Percentiles rank a stretch among this genome's conserved stretches.
Conservation (phyloP, 2,797 vertebrate species). For the Crypturellus tataupa region DNA sequence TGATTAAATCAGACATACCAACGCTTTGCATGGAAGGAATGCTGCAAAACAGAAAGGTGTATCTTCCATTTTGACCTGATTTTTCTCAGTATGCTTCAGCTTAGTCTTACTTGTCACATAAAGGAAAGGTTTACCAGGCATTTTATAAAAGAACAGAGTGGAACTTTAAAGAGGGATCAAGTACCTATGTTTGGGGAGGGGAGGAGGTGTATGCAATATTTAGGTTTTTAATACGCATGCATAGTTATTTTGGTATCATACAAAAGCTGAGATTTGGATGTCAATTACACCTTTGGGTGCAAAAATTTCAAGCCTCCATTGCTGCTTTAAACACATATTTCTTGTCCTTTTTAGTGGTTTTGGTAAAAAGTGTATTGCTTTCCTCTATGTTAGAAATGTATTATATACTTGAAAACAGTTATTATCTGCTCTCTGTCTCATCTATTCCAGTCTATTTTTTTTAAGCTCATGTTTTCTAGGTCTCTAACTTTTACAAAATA, state of each 20-base stretch:
- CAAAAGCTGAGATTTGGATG: not conserved
- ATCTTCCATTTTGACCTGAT: not conserved
- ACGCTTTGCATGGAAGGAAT: conserved; percentile 5
- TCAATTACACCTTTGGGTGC: not conserved
- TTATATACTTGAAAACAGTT: not conserved
- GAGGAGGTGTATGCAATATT: not conserved
- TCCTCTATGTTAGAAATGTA: not conserved
- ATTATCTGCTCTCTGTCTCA: not conserved
- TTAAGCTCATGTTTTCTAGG: not conserved
- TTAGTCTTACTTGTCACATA: not conserved
- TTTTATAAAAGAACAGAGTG: not conserved
- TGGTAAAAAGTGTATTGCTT: not conserved
- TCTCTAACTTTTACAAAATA: not conserved
- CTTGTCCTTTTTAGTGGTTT: not conserved
- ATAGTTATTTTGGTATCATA: not conserved
- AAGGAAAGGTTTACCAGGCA: not conserved
- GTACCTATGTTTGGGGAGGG: not conserved
- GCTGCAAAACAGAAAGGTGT: conserved; percentile 2
- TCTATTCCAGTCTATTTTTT: not conserved
- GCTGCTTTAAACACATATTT: not conserved
- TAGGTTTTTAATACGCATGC: not conserved
- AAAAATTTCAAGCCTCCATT: not conserved
- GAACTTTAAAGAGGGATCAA: not conserved
- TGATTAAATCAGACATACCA: not conserved
- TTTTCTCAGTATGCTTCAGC: not conserved